These are phyloP conservation scores for Coilia nasus DNA, from an alignment of 2,797 vertebrate genomes.

Conservation along the genomic window DNA sequence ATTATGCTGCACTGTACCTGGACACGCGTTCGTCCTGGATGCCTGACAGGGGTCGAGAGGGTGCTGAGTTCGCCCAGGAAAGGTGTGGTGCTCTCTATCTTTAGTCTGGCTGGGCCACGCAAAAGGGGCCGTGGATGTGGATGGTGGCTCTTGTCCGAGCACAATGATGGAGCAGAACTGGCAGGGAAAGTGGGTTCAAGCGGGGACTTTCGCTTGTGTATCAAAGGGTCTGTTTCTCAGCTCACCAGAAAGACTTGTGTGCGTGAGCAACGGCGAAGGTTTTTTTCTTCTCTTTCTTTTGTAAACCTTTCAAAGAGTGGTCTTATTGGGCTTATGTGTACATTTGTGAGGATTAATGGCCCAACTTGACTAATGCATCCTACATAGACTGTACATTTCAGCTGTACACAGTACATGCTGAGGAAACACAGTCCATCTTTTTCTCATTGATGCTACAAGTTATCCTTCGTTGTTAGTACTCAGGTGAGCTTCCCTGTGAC, in stretches of 20 bases:
- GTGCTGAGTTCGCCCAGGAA: neutral
- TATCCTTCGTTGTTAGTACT: neutral
- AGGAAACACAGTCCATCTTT: neutral
- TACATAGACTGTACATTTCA: neutral
- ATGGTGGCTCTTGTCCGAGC: slow-evolving; percentile 1
- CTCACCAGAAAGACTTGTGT: neutral
- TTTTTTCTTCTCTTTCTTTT: neutral
- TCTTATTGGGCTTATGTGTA: neutral
- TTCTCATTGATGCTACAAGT: neutral
- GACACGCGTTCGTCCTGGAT: neutral
- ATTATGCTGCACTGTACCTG: slow-evolving; percentile 14
- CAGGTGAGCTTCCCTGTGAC: neutral
- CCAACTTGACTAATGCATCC: neutral
- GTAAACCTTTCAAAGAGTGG: neutral
- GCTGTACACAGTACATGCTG: neutral
- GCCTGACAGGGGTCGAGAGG: neutral
- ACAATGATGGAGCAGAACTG: slow-evolving; percentile 9
- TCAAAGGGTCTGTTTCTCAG: slow-evolving; percentile 4
- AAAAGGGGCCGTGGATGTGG: neutral
- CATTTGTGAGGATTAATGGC: neutral
- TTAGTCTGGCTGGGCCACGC: neutral
- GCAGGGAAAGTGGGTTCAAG: neutral
- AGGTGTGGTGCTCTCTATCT: slow-evolving; percentile 9
- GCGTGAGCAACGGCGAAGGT: neutral
- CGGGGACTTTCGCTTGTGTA: slow-evolving; percentile 16